Evolutionary conservation across 2,888 invertebrate genomes (phyloP).

Genomic region (Anagyrus pseudococci): DNA sequence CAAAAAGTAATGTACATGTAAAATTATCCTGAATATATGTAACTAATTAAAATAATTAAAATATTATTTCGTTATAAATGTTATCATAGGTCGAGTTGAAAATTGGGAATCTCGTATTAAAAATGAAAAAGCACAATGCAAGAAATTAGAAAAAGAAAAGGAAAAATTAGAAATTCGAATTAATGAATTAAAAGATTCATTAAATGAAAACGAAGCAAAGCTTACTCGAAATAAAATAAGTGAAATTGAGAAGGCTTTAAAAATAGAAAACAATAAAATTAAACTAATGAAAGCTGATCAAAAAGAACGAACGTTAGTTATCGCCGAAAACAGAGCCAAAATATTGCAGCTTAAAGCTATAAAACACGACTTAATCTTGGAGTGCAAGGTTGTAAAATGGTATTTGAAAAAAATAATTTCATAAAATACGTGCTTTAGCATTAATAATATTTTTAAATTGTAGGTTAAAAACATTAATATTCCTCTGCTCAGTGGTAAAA

Average conservation of each 20-base stretch:
- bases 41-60: constrained; percentile 1
- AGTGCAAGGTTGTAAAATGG: constrained; percentile 24
- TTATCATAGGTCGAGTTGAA: not conserved
- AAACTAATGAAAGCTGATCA: constrained; percentile 10
- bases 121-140: not conserved
- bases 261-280: constrained; percentile 73
- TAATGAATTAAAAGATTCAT: not conserved
- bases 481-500: constrained; percentile 15
- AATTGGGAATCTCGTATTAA: constrained; percentile 5
- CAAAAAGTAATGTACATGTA: constrained; percentile 70
- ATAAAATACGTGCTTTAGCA: no score
- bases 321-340: not conserved
- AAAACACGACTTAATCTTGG: constrained; percentile 21
- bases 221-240: not conserved
- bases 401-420: not conserved
- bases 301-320: not conserved
- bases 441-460: constrained; percentile 17
- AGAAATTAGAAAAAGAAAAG: not conserved
- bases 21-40: not conserved
- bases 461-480: constrained; percentile 27
- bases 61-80: not conserved
- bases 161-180: not conserved
- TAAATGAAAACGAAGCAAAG: constrained; percentile 1
- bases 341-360: constrained; percentile 6
- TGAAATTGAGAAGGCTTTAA: constrained; percentile 62